Evolutionary conservation across 53 echinoderm and acorn worm genomes (phyloP).

Genomic region (Temnopleurus reevesii): DNA sequence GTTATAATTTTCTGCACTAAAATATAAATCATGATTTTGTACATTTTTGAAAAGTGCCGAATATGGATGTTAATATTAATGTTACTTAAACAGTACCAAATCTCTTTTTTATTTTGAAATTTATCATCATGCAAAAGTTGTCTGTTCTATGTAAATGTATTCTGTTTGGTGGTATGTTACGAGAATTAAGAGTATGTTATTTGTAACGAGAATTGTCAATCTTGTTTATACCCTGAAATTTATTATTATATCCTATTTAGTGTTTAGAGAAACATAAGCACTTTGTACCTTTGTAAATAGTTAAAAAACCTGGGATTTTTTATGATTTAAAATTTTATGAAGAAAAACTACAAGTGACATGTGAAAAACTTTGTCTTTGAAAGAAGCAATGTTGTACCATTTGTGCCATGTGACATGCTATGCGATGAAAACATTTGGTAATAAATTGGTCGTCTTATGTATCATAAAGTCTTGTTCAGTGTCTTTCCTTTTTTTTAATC

Average conservation of each 20-base stretch:
- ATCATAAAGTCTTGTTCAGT: not conserved
- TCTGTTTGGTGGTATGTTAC: not conserved
- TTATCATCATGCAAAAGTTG: not conserved
- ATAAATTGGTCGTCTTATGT: conserved; percentile 49
- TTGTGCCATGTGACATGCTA: conserved; percentile 31
- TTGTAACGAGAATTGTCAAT: not conserved
- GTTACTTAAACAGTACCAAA: not conserved
- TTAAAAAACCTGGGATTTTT: conserved; percentile 20
- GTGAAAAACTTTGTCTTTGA: not conserved
- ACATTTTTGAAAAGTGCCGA: not conserved
- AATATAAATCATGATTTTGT: conserved; percentile 25
- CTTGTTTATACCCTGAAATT: conserved; percentile 42
- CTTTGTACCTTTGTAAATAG: conserved; percentile 34
- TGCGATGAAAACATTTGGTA: conserved; percentile 39
- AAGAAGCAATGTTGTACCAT: conserved; percentile 11
- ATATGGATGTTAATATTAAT: not conserved
- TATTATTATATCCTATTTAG: not conserved
- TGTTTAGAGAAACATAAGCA: not conserved
- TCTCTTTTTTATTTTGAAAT: not conserved
- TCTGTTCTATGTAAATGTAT: not conserved
- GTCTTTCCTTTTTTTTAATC: not conserved
- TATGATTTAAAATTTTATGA: conserved; percentile 38
- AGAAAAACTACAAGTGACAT: conserved; percentile 7
- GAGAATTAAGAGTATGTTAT: not conserved
- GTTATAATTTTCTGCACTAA: too few species aligned